These are phyloP conservation scores for Sebastes oblongus DNA, from an alignment of 2,797 vertebrate species.

Conservation along the genomic window DNA sequence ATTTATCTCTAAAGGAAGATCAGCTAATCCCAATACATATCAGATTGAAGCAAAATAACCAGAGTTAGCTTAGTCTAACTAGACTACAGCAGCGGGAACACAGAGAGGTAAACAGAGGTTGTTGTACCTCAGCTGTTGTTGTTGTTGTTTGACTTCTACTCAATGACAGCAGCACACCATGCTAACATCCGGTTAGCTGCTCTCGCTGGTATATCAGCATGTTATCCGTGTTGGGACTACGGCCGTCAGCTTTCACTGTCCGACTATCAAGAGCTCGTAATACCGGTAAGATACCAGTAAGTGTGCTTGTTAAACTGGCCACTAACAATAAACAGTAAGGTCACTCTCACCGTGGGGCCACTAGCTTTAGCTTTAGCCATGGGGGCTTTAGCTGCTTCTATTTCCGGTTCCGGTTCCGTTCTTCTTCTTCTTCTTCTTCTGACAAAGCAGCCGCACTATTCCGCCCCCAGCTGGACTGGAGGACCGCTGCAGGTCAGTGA, in stretches of 20 bases:
- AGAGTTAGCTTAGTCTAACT: background rate
- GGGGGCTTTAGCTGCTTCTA: background rate
- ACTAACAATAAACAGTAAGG: background rate
- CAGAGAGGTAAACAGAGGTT: background rate
- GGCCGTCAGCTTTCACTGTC: background rate
- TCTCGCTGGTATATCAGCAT: background rate
- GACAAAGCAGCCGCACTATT: too few species aligned
- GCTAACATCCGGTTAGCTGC: slow-evolving; percentile 2
- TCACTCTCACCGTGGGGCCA: background rate
- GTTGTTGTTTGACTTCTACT: background rate
- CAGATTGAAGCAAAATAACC: background rate
- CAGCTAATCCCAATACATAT: too few species aligned
- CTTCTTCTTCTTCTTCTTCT: background rate
- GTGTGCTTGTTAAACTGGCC: background rate
- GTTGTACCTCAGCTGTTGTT: background rate
- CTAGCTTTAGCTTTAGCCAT: background rate
- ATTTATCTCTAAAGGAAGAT: background rate
- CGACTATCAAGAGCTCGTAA: background rate
- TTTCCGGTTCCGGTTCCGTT: background rate
- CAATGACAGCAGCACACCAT: background rate
- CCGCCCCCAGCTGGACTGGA: background rate
- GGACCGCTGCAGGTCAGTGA: too few species aligned
- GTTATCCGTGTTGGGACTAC: rapidly evolving
- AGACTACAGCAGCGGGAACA: background rate
- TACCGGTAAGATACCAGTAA: background rate